phyloP scores from a whole-genome alignment of 2,797 vertebrate genomes.

The Perodicticus potto region DNA sequence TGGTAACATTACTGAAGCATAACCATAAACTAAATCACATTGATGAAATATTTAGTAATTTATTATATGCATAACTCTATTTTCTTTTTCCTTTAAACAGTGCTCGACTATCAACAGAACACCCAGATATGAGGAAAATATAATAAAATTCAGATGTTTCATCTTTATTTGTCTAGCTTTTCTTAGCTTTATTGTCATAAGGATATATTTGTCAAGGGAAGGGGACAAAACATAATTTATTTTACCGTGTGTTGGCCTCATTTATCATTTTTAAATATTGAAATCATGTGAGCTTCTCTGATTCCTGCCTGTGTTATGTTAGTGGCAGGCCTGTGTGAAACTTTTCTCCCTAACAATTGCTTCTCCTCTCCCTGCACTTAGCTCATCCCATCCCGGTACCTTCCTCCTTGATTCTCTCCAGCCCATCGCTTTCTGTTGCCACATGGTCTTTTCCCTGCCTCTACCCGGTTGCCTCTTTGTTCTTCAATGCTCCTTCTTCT shows the following conservation, averaged over 20 bases:
- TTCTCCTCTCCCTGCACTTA: background rate
- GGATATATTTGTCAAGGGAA: background rate
- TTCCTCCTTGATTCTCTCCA: background rate
- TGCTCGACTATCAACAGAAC: background rate
- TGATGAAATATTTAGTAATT: background rate
- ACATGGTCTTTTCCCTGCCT: background rate
- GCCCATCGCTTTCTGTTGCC: background rate
- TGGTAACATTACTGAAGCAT: background rate
- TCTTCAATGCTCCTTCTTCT: background rate
- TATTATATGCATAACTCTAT: background rate
- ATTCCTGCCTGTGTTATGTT: background rate
- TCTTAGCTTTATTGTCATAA: background rate
- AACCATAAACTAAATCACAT: background rate
- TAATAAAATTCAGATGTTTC: background rate
- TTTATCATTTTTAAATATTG: background rate
- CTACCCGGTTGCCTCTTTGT: background rate
- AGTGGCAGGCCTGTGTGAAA: rapidly evolving
- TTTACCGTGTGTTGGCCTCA: background rate
- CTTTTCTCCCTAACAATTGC: background rate
- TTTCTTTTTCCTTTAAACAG: background rate
- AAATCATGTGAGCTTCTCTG: background rate
- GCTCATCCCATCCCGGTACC: too few relatives aligned
- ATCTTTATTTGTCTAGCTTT: background rate
- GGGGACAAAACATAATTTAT: background rate
- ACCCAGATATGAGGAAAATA: background rate